phyloP scores from a whole-genome alignment of 53 echinoderm and acorn worm species.

The Patiria pectinifera region DNA sequence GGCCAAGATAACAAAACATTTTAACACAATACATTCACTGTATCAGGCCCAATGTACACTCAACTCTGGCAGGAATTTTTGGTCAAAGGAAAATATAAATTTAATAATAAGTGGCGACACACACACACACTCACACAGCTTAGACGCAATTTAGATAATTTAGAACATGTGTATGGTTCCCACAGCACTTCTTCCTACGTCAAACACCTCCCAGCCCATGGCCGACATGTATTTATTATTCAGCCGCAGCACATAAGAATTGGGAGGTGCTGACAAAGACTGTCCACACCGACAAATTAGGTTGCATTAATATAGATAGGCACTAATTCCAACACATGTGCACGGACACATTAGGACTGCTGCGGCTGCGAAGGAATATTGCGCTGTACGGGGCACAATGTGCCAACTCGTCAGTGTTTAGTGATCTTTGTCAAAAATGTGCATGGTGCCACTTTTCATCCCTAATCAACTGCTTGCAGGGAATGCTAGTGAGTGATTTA shows the following conservation, averaged over 20 bases:
- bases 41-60: neutral
- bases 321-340: conserved; percentile 22
- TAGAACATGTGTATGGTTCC: conserved; percentile 4
- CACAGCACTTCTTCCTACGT: neutral
- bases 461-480: neutral
- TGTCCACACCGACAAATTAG: conserved; percentile 36
- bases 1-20: too few relatives aligned
- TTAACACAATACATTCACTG: too few relatives aligned
- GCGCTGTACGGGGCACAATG: neutral
- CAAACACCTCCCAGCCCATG: neutral
- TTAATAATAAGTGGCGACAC: neutral
- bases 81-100: neutral
- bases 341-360: neutral
- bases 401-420: neutral
- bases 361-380: neutral
- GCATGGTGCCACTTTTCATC: neutral
- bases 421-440: neutral
- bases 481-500: neutral
- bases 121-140: neutral
- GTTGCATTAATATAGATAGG: conserved; percentile 41
- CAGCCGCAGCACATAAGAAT: conserved; percentile 4
- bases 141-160: neutral
- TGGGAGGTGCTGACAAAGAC: conserved; percentile 56
- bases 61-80: neutral
- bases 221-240: conserved; percentile 7